Conservation (phyloP, 2,797 vertebrate species). For the Valencia hispanica region DNA sequence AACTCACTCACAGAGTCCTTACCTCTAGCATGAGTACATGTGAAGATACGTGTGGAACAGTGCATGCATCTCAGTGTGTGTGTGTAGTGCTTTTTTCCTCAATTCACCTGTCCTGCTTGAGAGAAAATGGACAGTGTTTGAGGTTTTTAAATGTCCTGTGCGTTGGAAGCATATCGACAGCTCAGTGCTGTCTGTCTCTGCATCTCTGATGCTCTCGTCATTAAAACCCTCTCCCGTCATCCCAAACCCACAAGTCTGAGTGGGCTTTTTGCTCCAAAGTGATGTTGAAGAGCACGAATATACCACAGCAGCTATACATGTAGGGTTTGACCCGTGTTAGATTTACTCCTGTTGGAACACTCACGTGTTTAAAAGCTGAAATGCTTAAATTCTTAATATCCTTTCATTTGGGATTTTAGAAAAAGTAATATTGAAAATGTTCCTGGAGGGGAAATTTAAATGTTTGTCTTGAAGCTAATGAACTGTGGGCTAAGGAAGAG, state of each 20-base stretch:
- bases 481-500: constrained; percentile 2
- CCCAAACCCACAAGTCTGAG: constrained; percentile 76
- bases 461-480: constrained; percentile 41
- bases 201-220: constrained; percentile 64
- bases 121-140: constrained; percentile 79
- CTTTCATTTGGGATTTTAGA: constrained; percentile 50
- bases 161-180: constrained; percentile 64
- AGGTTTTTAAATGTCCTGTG: constrained; percentile 79
- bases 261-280: constrained; percentile 80
- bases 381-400: constrained; percentile 62
- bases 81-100: constrained; percentile 65
- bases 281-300: constrained; percentile 78
- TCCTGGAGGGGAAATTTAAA: constrained; percentile 31
- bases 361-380: constrained; percentile 66
- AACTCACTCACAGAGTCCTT: constrained; percentile 75
- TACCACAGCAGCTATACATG: constrained; percentile 67
- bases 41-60: constrained; percentile 61
- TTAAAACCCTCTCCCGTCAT: constrained; percentile 72
- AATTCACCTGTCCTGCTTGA: constrained; percentile 76
- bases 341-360: constrained; percentile 57
- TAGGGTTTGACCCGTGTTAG: constrained; percentile 67
- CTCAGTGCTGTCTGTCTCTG: constrained; percentile 63
- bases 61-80: constrained; percentile 59
- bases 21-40: constrained; percentile 54
- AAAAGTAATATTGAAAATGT: constrained; percentile 12